phyloP scores from a whole-genome alignment of 2,113 vertebrate genomes.

The Calyptomena viridis region DNA sequence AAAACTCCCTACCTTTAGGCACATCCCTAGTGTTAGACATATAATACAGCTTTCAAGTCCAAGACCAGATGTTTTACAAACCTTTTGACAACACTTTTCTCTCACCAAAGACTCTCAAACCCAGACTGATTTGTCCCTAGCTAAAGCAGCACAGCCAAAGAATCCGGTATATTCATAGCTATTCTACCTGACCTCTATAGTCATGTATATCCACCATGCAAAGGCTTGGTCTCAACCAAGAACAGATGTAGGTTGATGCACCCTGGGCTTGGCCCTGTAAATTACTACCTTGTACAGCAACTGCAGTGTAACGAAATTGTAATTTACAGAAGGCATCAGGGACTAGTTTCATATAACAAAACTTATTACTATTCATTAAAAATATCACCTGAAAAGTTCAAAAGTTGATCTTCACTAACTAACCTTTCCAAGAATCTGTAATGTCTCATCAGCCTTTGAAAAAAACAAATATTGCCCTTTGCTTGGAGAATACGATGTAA shows the following conservation, averaged over 20 bases:
- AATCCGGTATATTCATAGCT: neutral
- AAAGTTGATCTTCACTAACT: neutral
- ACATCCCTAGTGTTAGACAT: no score
- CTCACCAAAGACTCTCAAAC: neutral
- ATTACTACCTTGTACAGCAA: neutral
- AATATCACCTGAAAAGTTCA: neutral
- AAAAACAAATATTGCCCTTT: neutral
- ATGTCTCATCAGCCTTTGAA: neutral
- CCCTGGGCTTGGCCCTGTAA: neutral
- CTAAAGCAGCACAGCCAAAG: neutral
- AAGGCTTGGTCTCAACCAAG: neutral
- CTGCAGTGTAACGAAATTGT: neutral
- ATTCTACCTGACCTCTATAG: neutral
- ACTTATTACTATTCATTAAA: neutral
- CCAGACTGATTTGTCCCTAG: neutral
- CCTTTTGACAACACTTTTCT: neutral
- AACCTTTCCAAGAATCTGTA: neutral
- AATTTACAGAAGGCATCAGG: neutral
- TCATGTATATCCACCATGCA: neutral
- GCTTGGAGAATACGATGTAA: neutral
- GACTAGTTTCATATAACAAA: neutral
- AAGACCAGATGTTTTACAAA: neutral
- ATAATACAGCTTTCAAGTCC: neutral
- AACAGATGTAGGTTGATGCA: neutral
- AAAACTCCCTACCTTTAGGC: neutral